Evolutionary conservation across 2,888 invertebrate genomes (phyloP), one percentile per base, ranked within the genome.

Genomic region (Terebella lapidaria): DNA sequence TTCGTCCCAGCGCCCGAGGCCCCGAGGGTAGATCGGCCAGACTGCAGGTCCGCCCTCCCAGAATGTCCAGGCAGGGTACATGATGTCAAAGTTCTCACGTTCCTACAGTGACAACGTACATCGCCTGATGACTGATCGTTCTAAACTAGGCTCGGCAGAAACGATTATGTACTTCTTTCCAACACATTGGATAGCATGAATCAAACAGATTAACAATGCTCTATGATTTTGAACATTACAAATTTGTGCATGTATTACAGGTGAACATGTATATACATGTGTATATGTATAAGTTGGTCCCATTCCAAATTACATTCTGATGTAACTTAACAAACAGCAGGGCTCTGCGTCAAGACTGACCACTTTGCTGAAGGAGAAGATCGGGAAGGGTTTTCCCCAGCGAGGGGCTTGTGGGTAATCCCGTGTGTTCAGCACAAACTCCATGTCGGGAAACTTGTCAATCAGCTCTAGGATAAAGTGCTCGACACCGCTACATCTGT

Each of bases 31-130:
- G 10, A 94, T 82, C 42, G 80, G 80, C 78, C 89, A 87, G 70
- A 96, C 95, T 0, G 96, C 95, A 18, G 97, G 97, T 0, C 97
- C 97, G 27, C 96, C 96, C 82, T 93, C 93, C 94, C 95, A 94
- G 81, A 97, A 97, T 46, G 93, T 89, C 96, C 96, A 97, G 0
- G 95, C 91, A 1, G 96, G 96, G 67, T 84, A 84, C 87, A 91
- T 90, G 63, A 97, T 92, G 76, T 97, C 97, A 78, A 85, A 85
- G 81, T 92, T 91, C 35, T 91, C 88, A 47, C 79, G 74, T 0
- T 90, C 89, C 88, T 84, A 66, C 29, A 35, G 27, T 4, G 27
- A 26, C 5, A 53, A 53, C 10, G 26, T 35, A n/a, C n/a, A n/a
- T n/a, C n/a, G n/a, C n/a, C n/a, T n/a, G n/a, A n/a, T n/a, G n/a